These are phyloP conservation scores for Sialis lutaria DNA, from an alignment of 2,888 invertebrate genomes.

Conservation along the genomic window DNA sequence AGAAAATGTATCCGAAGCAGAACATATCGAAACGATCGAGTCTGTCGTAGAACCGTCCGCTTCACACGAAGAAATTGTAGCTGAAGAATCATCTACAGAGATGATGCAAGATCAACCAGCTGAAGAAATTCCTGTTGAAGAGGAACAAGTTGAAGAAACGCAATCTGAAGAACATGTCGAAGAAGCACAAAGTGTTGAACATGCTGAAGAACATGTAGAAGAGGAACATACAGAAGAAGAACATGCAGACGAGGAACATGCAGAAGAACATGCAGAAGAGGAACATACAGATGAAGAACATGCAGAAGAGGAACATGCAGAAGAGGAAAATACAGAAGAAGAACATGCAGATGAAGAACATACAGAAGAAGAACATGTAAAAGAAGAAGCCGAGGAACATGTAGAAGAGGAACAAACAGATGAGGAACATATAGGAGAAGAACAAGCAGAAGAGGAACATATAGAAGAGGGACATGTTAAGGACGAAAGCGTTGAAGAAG, in stretches of 20 bases:
- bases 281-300: slow-evolving; percentile 12
- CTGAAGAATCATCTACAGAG: slow-evolving; percentile 9
- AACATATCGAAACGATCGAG: slow-evolving; percentile 3
- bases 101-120: slow-evolving; percentile 4
- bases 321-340: slow-evolving; percentile 12
- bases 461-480: slow-evolving; percentile 9
- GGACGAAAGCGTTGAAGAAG: slow-evolving; percentile 18
- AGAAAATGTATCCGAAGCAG: slow-evolving; percentile 5
- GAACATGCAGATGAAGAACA: slow-evolving; percentile 12
- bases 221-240: neutral
- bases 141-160: slow-evolving; percentile 16
- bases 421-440: slow-evolving; percentile 11
- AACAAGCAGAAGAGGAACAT: slow-evolving; percentile 11
- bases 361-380: slow-evolving; percentile 14
- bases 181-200: slow-evolving; percentile 5
- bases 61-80: slow-evolving; percentile 9
- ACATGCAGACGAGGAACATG: slow-evolving; percentile 10
- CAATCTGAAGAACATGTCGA: slow-evolving; percentile 12
- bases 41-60: slow-evolving; percentile 6
- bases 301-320: slow-evolving; percentile 21
- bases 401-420: slow-evolving; percentile 13
- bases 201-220: neutral
- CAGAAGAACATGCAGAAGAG: slow-evolving; percentile 9
- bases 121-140: slow-evolving; percentile 7
- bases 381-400: slow-evolving; percentile 21